Conservation (phyloP, 2,888 invertebrate genomes). For the Branchipolynoe longqiensis region DNA sequence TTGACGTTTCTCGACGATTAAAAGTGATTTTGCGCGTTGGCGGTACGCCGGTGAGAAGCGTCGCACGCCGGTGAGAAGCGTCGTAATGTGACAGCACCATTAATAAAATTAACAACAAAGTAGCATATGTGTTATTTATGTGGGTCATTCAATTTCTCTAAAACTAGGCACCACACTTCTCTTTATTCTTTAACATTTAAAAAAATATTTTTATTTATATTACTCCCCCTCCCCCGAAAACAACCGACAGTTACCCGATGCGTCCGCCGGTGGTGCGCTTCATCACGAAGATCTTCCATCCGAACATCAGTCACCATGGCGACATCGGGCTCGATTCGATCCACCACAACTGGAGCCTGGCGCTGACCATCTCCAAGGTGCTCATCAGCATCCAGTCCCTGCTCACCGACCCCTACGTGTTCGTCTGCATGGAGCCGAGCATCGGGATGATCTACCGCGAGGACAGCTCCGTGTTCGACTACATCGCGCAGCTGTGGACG, state of each 20-base stretch:
- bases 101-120: too few species aligned
- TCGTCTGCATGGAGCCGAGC: constrained; percentile 94
- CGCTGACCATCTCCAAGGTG: constrained; percentile 91
- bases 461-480: constrained; percentile 88
- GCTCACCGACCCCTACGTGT: constrained; percentile 90
- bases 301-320: constrained; percentile 96
- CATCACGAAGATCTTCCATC: constrained; percentile 95
- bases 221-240: too few species aligned
- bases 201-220: too few species aligned
- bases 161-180: too few species aligned
- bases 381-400: constrained; percentile 81
- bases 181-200: too few species aligned
- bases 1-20: too few species aligned
- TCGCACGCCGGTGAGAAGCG: too few species aligned
- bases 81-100: too few species aligned
- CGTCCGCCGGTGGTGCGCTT: constrained; percentile 94
- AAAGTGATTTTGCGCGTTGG: too few species aligned
- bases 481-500: constrained; percentile 92
- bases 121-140: too few species aligned
- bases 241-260: constrained; percentile 90
- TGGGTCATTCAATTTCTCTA: too few species aligned
- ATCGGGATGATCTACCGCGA: constrained; percentile 90
- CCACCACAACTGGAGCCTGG: constrained; percentile 97
- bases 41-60: too few species aligned
- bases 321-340: constrained; percentile 97